A percentile compares a stretch with the other conserved stretches of the same genome.
phyloP scores from a whole-genome alignment of 1,140 invertebrate genomes.

The Diploscapter pachys region DNA sequence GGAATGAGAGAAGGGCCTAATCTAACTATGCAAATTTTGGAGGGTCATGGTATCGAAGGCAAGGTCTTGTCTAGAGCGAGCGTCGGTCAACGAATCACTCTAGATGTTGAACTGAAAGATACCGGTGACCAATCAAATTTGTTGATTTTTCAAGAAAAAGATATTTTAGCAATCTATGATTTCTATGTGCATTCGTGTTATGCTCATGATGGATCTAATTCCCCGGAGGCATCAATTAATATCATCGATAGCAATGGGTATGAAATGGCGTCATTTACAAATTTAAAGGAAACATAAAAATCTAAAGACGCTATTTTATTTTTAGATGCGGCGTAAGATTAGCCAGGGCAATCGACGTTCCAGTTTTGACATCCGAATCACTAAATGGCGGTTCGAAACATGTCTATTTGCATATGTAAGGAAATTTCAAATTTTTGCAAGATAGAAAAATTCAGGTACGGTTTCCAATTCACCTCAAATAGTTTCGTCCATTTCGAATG shows the following conservation, averaged over 20 bases:
- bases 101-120: constrained; percentile 35
- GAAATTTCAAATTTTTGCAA: background rate
- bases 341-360: constrained; percentile 35
- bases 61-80: constrained; percentile 21
- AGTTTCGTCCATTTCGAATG: constrained; percentile 33
- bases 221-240: constrained; percentile 32
- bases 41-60: constrained; percentile 37
- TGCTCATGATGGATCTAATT: constrained; percentile 38
- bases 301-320: background rate
- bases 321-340: constrained; percentile 34
- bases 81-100: constrained; percentile 38
- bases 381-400: constrained; percentile 35
- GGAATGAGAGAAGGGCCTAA: constrained; percentile 29
- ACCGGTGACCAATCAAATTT: constrained; percentile 20
- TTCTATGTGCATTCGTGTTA: constrained; percentile 41
- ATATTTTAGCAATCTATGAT: constrained; percentile 38
- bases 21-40: constrained; percentile 35
- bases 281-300: background rate
- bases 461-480: constrained; percentile 39
- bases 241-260: constrained; percentile 41
- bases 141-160: constrained; percentile 1
- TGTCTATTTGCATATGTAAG: constrained; percentile 41
- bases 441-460: constrained; percentile 13
- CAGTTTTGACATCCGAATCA: constrained; percentile 26
- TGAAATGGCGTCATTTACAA: background rate